Evolutionary conservation across 2,888 invertebrate genomes (phyloP), one percentile per base, ranked within the genome.

Genomic region (Cerastis rubricosa): DNA sequence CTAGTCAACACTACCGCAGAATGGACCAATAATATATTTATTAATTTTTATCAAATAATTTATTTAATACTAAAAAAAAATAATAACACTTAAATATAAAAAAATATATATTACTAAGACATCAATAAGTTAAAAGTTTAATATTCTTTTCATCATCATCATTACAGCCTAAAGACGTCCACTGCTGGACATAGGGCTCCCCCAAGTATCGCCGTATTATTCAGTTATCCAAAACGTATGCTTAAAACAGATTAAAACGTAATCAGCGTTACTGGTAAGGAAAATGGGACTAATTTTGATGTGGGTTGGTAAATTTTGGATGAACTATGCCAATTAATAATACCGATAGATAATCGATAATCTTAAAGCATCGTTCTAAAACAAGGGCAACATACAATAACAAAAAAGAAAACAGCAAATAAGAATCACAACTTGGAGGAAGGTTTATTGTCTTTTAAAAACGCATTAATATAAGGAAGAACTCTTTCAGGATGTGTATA

Each of bases 401-500:
- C 76, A 43, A 47, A 57, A 47, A 69, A 57, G 35, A 35, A 29
- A n/a, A 57, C 17, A 57, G n/a, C 9, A 35, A 35, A 40, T 19
- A 25, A 35, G 35, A 12, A 14, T 71, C 64, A 87, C 29, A 87
- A 79, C 68, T 88, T 87, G 57, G 76, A 71, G 22, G 2, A 8
- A 1, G 76, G 22, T 67, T 69, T 83, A 35, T 49, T 73, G 43
- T 78, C 87, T 2, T 87, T 73, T 57, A 97, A 88, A 93, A 97
- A 97, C 40, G 88, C 80, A 2, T 76, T 75, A 5, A 97, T 80
- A 54, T 91, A 80, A 0, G 89, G 85, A 0, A 95, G 95, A 7
- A 98, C 93, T 14, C 91, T 89, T 80, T 97, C 97, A 0, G 98
- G 97, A 83, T 96, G 89, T 12, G 97, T 97, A 63, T 97, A 96